Conservation (phyloP, 1,140 invertebrate genomes). For the Drosophila auraria region DNA sequence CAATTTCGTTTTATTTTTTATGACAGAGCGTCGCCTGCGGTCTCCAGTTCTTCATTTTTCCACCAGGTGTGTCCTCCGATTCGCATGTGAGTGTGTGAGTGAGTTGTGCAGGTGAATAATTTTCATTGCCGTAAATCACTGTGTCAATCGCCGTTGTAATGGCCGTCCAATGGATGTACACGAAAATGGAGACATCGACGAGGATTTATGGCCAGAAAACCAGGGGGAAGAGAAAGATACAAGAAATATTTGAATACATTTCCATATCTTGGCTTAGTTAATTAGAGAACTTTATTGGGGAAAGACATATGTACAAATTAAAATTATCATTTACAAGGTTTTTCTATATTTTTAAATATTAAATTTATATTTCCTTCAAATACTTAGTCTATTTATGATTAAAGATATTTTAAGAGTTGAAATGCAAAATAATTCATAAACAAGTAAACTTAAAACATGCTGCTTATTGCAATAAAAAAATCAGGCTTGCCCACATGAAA, state of each 20-base stretch:
- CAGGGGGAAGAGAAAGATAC: too few relatives aligned
- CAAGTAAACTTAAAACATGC: too few relatives aligned
- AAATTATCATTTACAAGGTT: neutral
- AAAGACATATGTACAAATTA: neutral
- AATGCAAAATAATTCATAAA: too few relatives aligned
- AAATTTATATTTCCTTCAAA: too few relatives aligned
- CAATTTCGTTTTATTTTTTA: slow-evolving; percentile 81
- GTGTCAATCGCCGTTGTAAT: slow-evolving; percentile 72
- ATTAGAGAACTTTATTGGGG: neutral
- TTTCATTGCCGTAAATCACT: slow-evolving; percentile 78
- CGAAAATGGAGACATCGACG: slow-evolving; percentile 37
- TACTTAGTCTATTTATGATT: too few relatives aligned
- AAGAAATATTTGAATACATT: neutral
- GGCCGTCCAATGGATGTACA: slow-evolving; percentile 29
- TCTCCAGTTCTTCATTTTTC: slow-evolving; percentile 19
- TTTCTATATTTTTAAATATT: neutral
- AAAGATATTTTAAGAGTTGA: too few relatives aligned
- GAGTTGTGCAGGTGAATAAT: slow-evolving; percentile 68
- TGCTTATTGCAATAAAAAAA: neutral
- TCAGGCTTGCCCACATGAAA: neutral
- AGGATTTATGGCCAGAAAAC: slow-evolving; percentile 29
- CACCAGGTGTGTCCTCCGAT: slow-evolving; percentile 58
- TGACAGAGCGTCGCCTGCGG: slow-evolving; percentile 71
- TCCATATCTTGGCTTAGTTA: neutral
- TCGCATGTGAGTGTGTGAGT: slow-evolving; percentile 44